Evolutionary conservation across 2,113 vertebrate species (phyloP).

Genomic region (Nyctereutes procyonoides): DNA sequence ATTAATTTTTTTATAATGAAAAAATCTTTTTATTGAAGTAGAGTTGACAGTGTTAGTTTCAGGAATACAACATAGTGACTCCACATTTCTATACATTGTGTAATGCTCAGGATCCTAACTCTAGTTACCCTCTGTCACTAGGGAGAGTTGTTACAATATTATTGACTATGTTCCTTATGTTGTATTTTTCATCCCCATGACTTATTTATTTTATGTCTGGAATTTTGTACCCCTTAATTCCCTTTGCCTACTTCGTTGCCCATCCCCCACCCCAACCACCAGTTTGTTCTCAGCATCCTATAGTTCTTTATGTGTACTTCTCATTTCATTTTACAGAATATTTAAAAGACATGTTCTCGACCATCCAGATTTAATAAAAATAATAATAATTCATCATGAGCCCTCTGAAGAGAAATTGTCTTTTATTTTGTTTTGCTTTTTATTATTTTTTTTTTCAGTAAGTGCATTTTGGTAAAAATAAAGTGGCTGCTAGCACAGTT

Average conservation of each 20-base stretch:
- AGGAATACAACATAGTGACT: neutral
- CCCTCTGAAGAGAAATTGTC: neutral
- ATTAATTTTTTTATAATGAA: neutral
- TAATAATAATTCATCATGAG: neutral
- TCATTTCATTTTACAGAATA: neutral
- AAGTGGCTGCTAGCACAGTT: neutral
- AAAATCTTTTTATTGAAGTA: neutral
- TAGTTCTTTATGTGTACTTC: neutral
- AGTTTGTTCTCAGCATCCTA: neutral
- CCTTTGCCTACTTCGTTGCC: neutral
- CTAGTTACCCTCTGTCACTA: neutral
- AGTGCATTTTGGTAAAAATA: slow-evolving; percentile 1
- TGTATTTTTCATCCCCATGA: neutral
- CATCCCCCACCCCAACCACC: neutral
- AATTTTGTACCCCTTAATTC: neutral
- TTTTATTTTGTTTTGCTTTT: neutral
- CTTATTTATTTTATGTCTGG: neutral
- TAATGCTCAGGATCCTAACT: neutral
- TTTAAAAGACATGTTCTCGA: neutral
- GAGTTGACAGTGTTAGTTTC: neutral
- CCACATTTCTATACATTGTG: neutral
- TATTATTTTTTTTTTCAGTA: neutral
- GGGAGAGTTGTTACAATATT: neutral
- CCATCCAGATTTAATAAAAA: neutral
- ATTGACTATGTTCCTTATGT: neutral